phyloP scores from a whole-genome alignment of 2,888 invertebrate genomes.

The Pseudococcus viburni region DNA sequence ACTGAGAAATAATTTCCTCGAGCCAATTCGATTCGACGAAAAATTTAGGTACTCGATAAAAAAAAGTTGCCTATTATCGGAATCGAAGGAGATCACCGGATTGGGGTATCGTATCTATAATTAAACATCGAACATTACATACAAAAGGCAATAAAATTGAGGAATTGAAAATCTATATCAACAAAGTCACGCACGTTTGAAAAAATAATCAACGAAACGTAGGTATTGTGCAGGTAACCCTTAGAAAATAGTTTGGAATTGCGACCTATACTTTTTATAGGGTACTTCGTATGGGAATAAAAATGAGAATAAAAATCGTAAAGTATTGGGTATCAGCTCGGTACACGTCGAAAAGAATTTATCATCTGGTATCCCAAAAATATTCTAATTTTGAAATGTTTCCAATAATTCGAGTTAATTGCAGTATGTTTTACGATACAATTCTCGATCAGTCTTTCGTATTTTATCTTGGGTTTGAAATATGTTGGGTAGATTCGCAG shows the following conservation, averaged over 20 bases:
- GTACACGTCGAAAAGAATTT: not conserved
- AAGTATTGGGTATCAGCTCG: not conserved
- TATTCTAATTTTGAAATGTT: constrained; percentile 27
- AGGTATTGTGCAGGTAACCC: not conserved
- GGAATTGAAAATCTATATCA: constrained; percentile 7
- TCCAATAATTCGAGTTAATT: constrained; percentile 2
- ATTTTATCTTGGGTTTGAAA: not conserved
- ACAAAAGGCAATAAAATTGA: not conserved
- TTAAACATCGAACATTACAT: not conserved
- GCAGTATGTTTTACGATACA: not conserved
- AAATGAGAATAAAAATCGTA: not conserved
- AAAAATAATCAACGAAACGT: not conserved
- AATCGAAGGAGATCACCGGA: not conserved
- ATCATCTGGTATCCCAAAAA: constrained; percentile 8
- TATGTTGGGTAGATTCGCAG: not conserved
- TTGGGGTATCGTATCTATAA: not conserved
- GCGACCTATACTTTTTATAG: not conserved
- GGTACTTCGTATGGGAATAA: not conserved
- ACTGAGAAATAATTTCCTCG: not conserved
- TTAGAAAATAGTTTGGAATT: not conserved
- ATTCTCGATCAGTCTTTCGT: not conserved
- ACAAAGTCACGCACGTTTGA: constrained; percentile 27
- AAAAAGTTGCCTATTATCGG: not conserved
- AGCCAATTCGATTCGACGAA: not conserved
- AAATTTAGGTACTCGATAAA: not conserved